Conservation (phyloP, 2,797 vertebrate genomes). For the Danionella dracula region DNA sequence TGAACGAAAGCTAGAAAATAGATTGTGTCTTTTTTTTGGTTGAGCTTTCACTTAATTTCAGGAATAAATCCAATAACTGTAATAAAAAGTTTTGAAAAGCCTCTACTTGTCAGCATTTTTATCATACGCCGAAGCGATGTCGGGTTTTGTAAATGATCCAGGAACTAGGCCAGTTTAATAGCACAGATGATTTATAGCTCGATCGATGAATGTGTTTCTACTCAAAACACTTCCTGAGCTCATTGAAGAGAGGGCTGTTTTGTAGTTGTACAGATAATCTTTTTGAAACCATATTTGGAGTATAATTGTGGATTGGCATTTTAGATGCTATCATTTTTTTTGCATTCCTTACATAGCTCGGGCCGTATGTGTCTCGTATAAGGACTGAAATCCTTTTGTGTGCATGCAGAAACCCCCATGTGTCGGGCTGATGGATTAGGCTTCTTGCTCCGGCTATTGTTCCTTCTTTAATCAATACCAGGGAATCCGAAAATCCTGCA, state of each 20-base stretch:
- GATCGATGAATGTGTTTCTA: not conserved
- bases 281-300: not conserved
- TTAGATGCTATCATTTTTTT: not conserved
- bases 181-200: not conserved
- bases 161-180: not conserved
- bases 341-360: not conserved
- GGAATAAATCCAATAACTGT: too few relatives aligned
- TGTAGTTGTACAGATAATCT: not conserved
- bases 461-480: conserved; percentile 2
- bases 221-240: not conserved
- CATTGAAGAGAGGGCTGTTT: not conserved
- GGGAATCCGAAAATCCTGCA: not conserved
- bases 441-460: conserved; percentile 4
- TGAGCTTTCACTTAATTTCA: too few relatives aligned
- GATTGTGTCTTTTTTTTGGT: too few relatives aligned
- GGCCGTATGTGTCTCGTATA: conserved; percentile 17
- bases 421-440: conserved; percentile 29
- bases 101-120: not conserved
- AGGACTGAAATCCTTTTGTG: conserved; percentile 37
- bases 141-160: not conserved
- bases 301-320: not conserved
- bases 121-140: not conserved
- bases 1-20: too few relatives aligned
- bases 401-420: conserved; percentile 17
- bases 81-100: too few relatives aligned